phyloP scores from a whole-genome alignment of 2,113 vertebrate species.

The Platysternon megacephalum region DNA sequence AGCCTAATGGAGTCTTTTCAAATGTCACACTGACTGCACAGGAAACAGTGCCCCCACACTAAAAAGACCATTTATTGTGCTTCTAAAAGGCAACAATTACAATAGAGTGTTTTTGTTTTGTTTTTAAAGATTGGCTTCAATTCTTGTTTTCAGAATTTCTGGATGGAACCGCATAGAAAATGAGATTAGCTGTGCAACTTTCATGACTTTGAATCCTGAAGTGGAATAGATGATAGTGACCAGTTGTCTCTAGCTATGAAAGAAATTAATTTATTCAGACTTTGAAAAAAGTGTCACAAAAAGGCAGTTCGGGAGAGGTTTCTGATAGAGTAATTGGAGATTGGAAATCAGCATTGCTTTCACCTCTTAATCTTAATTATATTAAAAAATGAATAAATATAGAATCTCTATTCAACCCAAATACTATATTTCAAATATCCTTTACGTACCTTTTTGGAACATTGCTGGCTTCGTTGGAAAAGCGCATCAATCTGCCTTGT shows the following conservation, averaged over 20 bases:
- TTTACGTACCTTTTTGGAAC: slow-evolving; percentile 89
- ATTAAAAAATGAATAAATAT: not conserved
- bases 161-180: not conserved
- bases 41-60: not conserved
- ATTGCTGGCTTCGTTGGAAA: slow-evolving; percentile 90
- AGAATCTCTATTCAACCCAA: not conserved
- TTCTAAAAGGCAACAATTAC: not conserved
- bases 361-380: not conserved
- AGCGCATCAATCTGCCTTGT: slow-evolving; percentile 89
- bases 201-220: not conserved
- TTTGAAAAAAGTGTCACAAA: not conserved
- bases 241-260: not conserved
- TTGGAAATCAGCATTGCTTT: not conserved
- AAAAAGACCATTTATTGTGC: not conserved
- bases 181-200: not conserved
- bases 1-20: not conserved
- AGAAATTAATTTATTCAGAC: not conserved
- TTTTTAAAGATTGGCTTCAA: not conserved
- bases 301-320: not conserved
- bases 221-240: not conserved
- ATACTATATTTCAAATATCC: not conserved
- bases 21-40: not conserved
- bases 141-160: not conserved
- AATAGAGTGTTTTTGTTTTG: not conserved
- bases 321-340: not conserved